Base-by-base conservation (phyloP, 2,797 vertebrate genomes). In the Crenuchus spilurus region DNA sequence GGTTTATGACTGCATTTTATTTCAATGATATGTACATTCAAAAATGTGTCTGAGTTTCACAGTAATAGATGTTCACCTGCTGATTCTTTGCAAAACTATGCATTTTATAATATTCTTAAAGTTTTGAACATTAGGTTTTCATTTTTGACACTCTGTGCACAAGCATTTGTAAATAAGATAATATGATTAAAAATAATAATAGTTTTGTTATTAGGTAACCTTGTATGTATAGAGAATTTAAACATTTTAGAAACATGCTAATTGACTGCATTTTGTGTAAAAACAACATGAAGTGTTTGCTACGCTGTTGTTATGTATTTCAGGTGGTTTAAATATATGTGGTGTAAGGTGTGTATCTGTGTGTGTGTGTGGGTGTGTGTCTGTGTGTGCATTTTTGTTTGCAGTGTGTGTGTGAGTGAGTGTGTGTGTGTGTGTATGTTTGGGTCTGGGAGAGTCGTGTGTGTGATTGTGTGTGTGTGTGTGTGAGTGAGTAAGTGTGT, bases 251-350 rank as follows among this genome's bases (percentile, higher is more conserved):
- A 57, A 57, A 33, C 30, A 18, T 58, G 54, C 18, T 58, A 35
- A 58, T 24, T 20, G 14, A 58, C 54, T 58, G 54, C 6, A 20
- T 58, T 1, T 35, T 58, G 4, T 58, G 30, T 24, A 14, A 57
- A 57, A 31, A 57, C 52, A 33, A 57, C 52, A 57, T 57, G 28
- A 33, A 57, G n/a, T n/a, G n/a, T n/a, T n/a, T n/a, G n/a, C n/a
- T n/a, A n/a, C n/a, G n/a, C n/a, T n/a, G n/a, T n/a, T n/a, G n/a
- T n/a, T n/a, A n/a, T n/a, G n/a, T n/a, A n/a, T n/a, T n/a, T n/a
- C n/a, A n/a, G n/a, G n/a, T n/a, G n/a, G n/a, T n/a, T n/a, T n/a
- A n/a, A n/a, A n/a, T n/a, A n/a, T n/a, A n/a, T n/a, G n/a, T n/a
- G n/a, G n/a, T n/a, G n/a, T n/a, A n/a, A n/a, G n/a, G n/a, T n/a